A percentile compares a stretch with the other conserved stretches of the same genome.
Evolutionary conservation across 2,113 vertebrate species (phyloP).

Genomic region (Petrocephalus microphthalmus): DNA sequence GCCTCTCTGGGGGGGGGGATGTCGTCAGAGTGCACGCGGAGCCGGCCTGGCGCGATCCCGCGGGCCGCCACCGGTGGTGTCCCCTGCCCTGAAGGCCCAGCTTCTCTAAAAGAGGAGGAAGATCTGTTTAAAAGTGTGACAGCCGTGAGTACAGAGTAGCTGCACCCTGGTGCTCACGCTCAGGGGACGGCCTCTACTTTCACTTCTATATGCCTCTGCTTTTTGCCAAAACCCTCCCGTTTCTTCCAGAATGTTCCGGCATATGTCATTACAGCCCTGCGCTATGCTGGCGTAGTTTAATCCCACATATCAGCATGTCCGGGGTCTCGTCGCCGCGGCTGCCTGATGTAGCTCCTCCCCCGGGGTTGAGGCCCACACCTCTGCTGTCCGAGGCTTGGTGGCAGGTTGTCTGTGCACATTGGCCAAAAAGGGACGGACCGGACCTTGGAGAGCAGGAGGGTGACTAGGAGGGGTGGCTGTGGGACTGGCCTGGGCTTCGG

Average conservation of each 20-base stretch:
- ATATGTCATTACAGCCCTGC: background rate
- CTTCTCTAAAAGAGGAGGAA: background rate
- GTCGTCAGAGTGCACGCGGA: no score
- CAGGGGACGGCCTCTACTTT: background rate
- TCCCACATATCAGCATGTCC: background rate
- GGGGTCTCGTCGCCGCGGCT: background rate
- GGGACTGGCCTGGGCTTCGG: background rate
- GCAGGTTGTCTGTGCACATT: background rate
- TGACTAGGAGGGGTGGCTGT: background rate
- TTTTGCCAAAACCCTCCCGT: background rate
- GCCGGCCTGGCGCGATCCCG: background rate
- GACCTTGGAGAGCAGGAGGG: background rate
- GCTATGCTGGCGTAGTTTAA: background rate
- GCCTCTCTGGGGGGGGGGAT: no score
- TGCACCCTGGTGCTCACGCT: background rate
- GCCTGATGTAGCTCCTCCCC: background rate
- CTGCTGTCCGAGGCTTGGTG: background rate
- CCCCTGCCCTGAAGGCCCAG: background rate
- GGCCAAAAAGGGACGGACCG: background rate
- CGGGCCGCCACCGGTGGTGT: background rate
- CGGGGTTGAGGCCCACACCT: background rate
- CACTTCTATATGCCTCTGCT: background rate
- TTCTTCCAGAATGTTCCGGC: background rate
- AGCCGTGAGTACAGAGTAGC: background rate
- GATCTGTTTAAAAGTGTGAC: constrained; percentile 5